A percentile compares a stretch with the other conserved stretches of the same genome.
Conservation (phyloP, 2,113 vertebrate species). For the Colius striatus region DNA sequence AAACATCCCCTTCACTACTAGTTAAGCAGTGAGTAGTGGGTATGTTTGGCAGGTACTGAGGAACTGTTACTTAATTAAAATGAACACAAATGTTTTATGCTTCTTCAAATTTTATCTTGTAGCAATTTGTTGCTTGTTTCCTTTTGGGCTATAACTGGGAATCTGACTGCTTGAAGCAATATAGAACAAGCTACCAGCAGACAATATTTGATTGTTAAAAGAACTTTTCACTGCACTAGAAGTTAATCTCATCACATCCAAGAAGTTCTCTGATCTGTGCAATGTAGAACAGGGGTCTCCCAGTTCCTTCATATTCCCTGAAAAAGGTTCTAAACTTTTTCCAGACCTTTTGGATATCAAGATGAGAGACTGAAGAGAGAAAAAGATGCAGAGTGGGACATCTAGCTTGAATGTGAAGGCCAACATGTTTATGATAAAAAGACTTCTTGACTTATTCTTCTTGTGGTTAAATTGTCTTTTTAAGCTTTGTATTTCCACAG, state of each 20-base stretch:
- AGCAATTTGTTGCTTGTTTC: not conserved
- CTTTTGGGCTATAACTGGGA: not conserved
- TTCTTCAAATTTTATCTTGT: not conserved
- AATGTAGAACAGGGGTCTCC: not conserved
- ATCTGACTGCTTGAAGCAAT: not conserved
- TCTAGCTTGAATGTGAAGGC: not conserved
- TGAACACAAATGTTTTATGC: not conserved
- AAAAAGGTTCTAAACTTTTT: not conserved
- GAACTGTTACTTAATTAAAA: not conserved
- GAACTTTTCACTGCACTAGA: not conserved
- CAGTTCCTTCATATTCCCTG: not conserved
- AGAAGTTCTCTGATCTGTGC: not conserved
- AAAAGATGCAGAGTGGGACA: not conserved
- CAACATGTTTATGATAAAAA: not conserved
- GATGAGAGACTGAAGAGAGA: not conserved
- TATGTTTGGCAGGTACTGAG: not conserved
- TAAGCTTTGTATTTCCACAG: not conserved
- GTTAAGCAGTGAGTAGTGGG: not conserved
- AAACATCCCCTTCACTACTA: not conserved
- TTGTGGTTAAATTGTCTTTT: not conserved
- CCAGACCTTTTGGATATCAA: not conserved
- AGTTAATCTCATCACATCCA: not conserved
- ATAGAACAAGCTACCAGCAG: not conserved
- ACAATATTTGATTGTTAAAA: not conserved
- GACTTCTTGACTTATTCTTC: not conserved